phyloP scores from a whole-genome alignment of 2,797 vertebrate species.

The Rhinoraja longicauda region DNA sequence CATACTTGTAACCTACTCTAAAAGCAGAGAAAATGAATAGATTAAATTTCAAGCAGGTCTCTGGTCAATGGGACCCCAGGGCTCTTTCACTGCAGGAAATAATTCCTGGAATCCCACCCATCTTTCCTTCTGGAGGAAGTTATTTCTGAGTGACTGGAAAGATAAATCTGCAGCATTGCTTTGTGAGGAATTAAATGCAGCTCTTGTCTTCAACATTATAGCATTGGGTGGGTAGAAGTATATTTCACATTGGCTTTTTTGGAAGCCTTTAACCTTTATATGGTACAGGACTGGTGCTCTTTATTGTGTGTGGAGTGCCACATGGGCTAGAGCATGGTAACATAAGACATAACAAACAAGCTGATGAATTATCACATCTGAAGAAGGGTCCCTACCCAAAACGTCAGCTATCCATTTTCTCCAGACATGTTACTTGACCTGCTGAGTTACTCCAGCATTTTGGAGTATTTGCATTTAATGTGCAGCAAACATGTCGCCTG shows the following conservation, averaged over 20 bases:
- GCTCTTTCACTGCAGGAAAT: background rate
- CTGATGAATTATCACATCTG: no score
- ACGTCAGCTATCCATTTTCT: no score
- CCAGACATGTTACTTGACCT: no score
- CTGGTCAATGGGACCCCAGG: no score
- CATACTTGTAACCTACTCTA: background rate
- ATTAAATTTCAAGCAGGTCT: background rate
- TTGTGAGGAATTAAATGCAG: background rate
- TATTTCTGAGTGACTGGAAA: background rate
- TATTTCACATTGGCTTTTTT: background rate
- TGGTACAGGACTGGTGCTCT: background rate
- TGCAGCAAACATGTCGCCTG: no score
- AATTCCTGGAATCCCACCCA: background rate
- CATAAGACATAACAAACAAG: no score
- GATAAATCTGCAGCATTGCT: background rate
- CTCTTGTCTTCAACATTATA: background rate
- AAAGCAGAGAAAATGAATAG: background rate
- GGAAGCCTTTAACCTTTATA: background rate
- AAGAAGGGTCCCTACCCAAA: background rate
- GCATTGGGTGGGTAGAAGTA: no score
- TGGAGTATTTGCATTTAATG: background rate
- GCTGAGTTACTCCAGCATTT: no score
- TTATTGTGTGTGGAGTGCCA: background rate
- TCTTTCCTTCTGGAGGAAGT: background rate
- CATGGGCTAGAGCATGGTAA: background rate